Percentiles rank a stretch among this genome's conserved stretches.
phyloP scores from a whole-genome alignment of 2,888 invertebrate genomes.

The Hartigia nigra region DNA sequence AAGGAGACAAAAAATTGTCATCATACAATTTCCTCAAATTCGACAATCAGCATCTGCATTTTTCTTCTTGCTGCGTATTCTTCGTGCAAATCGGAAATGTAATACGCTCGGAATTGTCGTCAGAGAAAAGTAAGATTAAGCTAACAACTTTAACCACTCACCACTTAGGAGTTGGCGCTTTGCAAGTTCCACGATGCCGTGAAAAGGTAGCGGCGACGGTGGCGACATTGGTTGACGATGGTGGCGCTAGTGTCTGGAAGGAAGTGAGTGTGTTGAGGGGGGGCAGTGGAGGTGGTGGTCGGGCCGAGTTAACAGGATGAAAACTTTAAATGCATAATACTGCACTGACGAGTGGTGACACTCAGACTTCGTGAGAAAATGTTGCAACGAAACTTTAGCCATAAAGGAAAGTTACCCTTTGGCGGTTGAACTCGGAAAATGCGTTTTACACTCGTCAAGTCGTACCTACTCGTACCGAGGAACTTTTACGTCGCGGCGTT shows the following conservation, averaged over 20 bases:
- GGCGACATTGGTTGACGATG: neutral
- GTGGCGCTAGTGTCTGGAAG: neutral
- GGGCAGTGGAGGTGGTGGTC: neutral
- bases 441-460: too few species aligned
- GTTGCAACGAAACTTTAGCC: too few species aligned
- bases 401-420: too few species aligned
- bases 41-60: too few species aligned
- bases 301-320: slow-evolving; percentile 8
- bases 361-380: neutral
- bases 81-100: neutral
- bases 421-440: too few species aligned
- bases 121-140: slow-evolving; percentile 10
- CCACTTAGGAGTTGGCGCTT: slow-evolving; percentile 15
- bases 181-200: slow-evolving; percentile 6
- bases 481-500: too few species aligned
- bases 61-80: neutral
- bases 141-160: slow-evolving; percentile 22
- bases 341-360: slow-evolving; percentile 3
- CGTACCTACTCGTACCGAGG: too few species aligned
- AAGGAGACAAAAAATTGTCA: too few species aligned
- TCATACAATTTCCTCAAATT: too few species aligned
- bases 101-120: neutral
- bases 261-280: neutral
- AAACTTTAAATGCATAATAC: slow-evolving; percentile 23
- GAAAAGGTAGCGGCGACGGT: neutral